Evolutionary conservation across 1,140 invertebrate genomes (phyloP), one percentile per base, ranked within the genome.

Genomic region (Lerema accius): DNA sequence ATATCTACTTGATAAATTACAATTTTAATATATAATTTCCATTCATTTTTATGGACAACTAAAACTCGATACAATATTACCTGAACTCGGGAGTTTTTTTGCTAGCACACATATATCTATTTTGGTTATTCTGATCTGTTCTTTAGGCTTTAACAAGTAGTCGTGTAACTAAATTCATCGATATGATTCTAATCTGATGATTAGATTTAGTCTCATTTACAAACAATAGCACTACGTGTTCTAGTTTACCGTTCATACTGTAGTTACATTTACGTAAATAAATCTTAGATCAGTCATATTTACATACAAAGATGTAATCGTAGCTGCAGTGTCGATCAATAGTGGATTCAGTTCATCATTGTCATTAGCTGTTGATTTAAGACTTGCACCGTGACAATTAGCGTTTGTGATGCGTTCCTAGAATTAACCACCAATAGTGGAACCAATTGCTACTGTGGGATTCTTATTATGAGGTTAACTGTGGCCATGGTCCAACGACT

Each of bases 251-350:
- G 28, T 32, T 32, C 28, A 32, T 32, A 32, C 28, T 32, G 16
- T 23, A 53, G 35, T 13, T 53, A 14, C 19, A 5, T 23, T 53
- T 13, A 19, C 17, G 35, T 35, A 53, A 53, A 19, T 23, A n/a
- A 23, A 11, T 40, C 16, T 14, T 40, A 16, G 1, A 53, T 53
- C 37, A 9, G 23, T 23, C 35, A 14, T 39, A 55, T 55, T 37
- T 26, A 42, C 37, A 55, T 23, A 55, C 37, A 55, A 55, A 55
- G 50, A 55, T 11, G 17, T 26, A 5, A 16, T 39, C 5, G 16
- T 15, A 37, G 3, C 39, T 11, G 5, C 37, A 32, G 9, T 7
- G 7, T 7, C 4, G 9, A 32, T 32, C 28, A 32, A 32, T 9
- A 1, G 3, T 26, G 11, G n/a, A 42, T 40, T 37, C 40, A 7